phyloP scores from a whole-genome alignment of 1,140 invertebrate genomes.

The Macrosteles quadrilineatus region DNA sequence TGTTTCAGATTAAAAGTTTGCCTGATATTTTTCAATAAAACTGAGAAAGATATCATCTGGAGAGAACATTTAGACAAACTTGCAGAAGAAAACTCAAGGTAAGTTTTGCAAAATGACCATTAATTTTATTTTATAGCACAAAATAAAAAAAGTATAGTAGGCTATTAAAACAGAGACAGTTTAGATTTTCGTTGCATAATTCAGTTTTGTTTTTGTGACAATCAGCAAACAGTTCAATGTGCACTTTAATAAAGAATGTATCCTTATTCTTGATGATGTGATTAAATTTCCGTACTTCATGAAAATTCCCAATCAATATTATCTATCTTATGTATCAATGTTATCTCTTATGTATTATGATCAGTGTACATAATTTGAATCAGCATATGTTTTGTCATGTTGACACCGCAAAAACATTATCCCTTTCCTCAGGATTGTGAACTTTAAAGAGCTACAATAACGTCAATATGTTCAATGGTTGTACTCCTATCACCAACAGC shows the following conservation, averaged over 20 bases:
- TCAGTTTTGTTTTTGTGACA: not conserved
- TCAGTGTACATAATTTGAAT: too few species aligned
- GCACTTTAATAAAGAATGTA: not conserved
- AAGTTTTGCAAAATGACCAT: constrained; percentile 34
- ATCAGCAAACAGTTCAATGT: not conserved
- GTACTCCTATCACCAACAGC: too few species aligned
- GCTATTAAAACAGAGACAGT: not conserved
- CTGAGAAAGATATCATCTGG: constrained; percentile 76
- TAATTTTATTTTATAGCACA: constrained; percentile 18
- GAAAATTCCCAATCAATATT: too few species aligned
- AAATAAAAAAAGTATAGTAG: not conserved
- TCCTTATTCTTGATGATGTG: not conserved
- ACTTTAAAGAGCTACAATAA: too few species aligned
- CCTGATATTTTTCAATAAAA: constrained; percentile 82
- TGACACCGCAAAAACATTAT: too few species aligned
- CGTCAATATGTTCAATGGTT: too few species aligned
- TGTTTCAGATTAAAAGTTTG: constrained; percentile 65
- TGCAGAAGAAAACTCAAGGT: constrained; percentile 57
- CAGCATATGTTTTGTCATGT: too few species aligned
- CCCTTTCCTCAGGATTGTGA: too few species aligned
- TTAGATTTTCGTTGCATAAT: not conserved
- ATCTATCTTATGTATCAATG: too few species aligned
- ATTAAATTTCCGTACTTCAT: not conserved
- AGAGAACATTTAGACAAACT: constrained; percentile 63
- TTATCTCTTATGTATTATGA: too few species aligned